These are phyloP conservation scores for Chloromyia formosa DNA, from an alignment of 2,888 invertebrate species.

Conservation along the genomic window DNA sequence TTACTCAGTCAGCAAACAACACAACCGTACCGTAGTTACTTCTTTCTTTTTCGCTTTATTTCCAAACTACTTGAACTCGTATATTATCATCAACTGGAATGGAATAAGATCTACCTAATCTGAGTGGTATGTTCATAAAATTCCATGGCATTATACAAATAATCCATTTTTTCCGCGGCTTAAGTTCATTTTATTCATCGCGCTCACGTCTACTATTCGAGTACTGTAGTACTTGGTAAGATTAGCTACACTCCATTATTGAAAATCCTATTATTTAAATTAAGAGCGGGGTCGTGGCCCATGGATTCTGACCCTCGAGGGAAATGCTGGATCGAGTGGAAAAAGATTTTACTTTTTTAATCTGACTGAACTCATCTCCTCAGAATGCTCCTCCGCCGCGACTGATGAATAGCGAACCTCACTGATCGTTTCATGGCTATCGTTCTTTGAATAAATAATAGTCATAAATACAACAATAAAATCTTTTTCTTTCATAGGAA, in stretches of 20 bases:
- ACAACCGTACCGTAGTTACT: background rate
- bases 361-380: too few relatives aligned
- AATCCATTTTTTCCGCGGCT: slow-evolving; percentile 6
- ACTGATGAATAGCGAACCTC: slow-evolving; percentile 1
- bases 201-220: too few relatives aligned
- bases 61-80: too few relatives aligned
- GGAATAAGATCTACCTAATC: background rate
- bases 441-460: background rate
- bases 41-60: background rate
- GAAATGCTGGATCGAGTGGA: too few relatives aligned
- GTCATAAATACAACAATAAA: too few relatives aligned
- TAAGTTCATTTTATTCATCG: background rate
- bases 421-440: slow-evolving; percentile 7
- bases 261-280: background rate
- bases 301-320: too few relatives aligned
- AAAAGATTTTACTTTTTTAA: too few relatives aligned
- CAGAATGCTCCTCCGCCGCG: background rate
- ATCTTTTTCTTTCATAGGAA: too few relatives aligned
- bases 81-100: background rate
- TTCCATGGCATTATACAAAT: slow-evolving; percentile 8
- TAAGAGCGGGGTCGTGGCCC: background rate
- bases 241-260: slow-evolving; percentile 15
- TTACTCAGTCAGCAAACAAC: too few relatives aligned
- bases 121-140: background rate
- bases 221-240: too few relatives aligned